phyloP scores from a whole-genome alignment of 1,140 invertebrate species.

The Ephestia elutella region DNA sequence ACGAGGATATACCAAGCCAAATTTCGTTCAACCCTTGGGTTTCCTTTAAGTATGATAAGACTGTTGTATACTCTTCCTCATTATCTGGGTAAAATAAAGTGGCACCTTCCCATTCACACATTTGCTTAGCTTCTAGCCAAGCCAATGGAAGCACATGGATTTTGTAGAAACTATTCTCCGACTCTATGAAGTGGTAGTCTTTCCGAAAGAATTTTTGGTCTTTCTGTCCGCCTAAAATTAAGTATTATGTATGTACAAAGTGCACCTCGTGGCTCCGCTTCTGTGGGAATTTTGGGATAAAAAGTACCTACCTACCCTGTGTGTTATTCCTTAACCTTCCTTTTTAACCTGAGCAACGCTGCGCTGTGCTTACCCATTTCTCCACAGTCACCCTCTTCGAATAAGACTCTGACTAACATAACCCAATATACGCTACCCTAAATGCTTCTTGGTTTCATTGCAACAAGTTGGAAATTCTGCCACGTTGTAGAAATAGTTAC shows the following conservation, averaged over 20 bases:
- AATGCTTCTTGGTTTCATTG: too few species aligned
- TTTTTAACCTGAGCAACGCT: too few species aligned
- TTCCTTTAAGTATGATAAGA: constrained; percentile 37
- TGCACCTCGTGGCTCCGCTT: too few species aligned
- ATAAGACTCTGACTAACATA: too few species aligned
- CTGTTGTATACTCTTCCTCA: constrained; percentile 31
- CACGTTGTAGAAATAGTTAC: too few species aligned
- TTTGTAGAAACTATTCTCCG: constrained; percentile 44
- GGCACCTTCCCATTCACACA: constrained; percentile 45
- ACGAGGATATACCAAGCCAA: constrained; percentile 45
- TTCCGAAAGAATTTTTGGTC: constrained; percentile 37
- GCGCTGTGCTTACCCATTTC: too few species aligned
- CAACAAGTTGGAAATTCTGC: too few species aligned
- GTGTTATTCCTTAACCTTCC: too few species aligned
- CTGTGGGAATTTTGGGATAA: too few species aligned
- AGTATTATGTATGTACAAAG: not conserved
- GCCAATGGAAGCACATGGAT: constrained; percentile 40
- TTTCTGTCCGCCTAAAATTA: constrained; percentile 41
- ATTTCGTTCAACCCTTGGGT: constrained; percentile 34
- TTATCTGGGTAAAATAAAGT: constrained; percentile 52
- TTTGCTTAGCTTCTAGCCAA: constrained; percentile 42
- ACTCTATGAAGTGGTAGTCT: constrained; percentile 40
- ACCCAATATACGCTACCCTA: too few species aligned
- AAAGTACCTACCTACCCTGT: too few species aligned
- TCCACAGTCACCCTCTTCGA: too few species aligned